Evolutionary conservation across 2,888 invertebrate genomes (phyloP).

Genomic region (Euzophera pinguis): DNA sequence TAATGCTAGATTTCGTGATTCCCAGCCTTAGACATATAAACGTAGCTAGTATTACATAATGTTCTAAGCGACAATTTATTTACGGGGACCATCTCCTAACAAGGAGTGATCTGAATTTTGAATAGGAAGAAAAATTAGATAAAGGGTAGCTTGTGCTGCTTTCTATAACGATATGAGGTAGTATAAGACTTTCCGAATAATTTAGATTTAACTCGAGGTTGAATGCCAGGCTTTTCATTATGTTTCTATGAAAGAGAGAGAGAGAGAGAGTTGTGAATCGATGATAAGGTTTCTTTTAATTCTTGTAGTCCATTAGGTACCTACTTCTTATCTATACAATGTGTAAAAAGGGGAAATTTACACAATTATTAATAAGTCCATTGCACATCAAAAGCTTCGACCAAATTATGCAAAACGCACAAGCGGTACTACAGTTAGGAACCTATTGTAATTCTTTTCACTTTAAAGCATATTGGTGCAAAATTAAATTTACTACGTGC

Average conservation of each 20-base stretch:
- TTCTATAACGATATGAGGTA: slow-evolving; percentile 34
- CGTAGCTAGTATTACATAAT: slow-evolving; percentile 39
- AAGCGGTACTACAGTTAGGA: slow-evolving; percentile 33
- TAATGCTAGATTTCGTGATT: slow-evolving; percentile 63
- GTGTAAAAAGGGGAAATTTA: slow-evolving; percentile 78
- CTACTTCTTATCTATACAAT: slow-evolving; percentile 35
- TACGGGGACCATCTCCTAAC: slow-evolving; percentile 72
- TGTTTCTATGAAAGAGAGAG: slow-evolving; percentile 45
- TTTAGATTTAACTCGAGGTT: slow-evolving; percentile 52
- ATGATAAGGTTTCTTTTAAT: slow-evolving; percentile 41
- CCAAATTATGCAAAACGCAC: slow-evolving; percentile 66
- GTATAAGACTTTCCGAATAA: slow-evolving; percentile 52
- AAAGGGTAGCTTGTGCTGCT: slow-evolving; percentile 56
- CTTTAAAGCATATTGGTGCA: slow-evolving; percentile 29
- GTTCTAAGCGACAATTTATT: slow-evolving; percentile 50
- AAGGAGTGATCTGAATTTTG: slow-evolving; percentile 62
- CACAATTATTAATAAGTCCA: slow-evolving; percentile 55
- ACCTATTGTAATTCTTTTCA: slow-evolving; percentile 25
- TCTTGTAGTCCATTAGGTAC: slow-evolving; percentile 40
- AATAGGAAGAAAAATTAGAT: slow-evolving; percentile 38
- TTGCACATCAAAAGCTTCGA: slow-evolving; percentile 66
- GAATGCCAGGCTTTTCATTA: slow-evolving; percentile 45
- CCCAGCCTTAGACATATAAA: slow-evolving; percentile 58
- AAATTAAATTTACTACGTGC: slow-evolving; percentile 38
- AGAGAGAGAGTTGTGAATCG: slow-evolving; percentile 61